Percentiles rank a stretch among this genome's conserved stretches.
These are phyloP conservation scores for Heterodera schachtii DNA, from an alignment of 1,140 invertebrate species.

Conservation along the genomic window DNA sequence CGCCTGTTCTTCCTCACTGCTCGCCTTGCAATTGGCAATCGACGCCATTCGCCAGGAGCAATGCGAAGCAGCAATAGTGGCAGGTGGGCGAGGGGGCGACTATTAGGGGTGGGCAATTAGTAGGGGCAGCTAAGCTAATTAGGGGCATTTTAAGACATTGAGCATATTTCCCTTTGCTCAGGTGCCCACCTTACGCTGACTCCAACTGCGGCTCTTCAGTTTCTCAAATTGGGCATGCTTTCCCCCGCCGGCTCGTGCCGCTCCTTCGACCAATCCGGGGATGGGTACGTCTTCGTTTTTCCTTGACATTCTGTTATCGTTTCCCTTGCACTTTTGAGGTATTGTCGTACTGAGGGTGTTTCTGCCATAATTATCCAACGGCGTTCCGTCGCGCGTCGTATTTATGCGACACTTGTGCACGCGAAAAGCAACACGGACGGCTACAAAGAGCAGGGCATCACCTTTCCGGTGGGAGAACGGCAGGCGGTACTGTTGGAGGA, in stretches of 20 bases:
- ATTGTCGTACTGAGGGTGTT: conserved; percentile 82
- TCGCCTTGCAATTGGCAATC: conserved; percentile 81
- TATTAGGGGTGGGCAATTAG: background rate
- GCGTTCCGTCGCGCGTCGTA: conserved; percentile 74
- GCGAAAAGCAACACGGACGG: conserved; percentile 87
- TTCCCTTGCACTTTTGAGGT: too few species aligned
- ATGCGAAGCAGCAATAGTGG: conserved; percentile 89
- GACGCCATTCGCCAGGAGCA: conserved; percentile 79
- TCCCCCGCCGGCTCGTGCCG: conserved; percentile 85
- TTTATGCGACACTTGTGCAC: conserved; percentile 84
- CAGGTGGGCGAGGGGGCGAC: conserved; percentile 69
- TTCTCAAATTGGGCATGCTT: conserved; percentile 86
- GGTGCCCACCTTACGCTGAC: conserved; percentile 79
- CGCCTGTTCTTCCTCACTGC: conserved; percentile 88
- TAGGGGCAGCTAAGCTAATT: too few species aligned
- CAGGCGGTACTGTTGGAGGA: conserved; percentile 84
- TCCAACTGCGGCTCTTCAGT: conserved; percentile 85
- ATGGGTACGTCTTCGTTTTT: too few species aligned
- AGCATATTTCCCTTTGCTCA: too few species aligned
- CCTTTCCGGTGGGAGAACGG: conserved; percentile 82
- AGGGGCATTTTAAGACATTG: too few species aligned
- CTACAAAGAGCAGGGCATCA: conserved; percentile 80
- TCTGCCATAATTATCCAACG: conserved; percentile 82
- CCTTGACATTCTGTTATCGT: too few species aligned
- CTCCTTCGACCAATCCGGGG: conserved; percentile 83